These are phyloP conservation scores for Megalurothrips usitatus DNA, from an alignment of 2,888 invertebrate species.

Conservation along the genomic window DNA sequence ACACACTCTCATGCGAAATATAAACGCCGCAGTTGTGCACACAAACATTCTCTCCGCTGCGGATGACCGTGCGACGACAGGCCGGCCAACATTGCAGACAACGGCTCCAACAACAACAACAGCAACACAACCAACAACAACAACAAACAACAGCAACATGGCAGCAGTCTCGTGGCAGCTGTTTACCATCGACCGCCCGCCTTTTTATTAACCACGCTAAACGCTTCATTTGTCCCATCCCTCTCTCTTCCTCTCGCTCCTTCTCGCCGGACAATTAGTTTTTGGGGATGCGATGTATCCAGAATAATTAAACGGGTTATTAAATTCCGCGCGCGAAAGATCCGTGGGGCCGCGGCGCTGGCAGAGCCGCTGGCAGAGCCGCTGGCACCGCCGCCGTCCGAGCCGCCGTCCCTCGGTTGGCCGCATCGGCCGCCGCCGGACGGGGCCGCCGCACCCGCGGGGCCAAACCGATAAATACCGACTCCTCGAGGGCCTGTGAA, in stretches of 20 bases:
- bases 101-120: too few relatives aligned
- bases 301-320: not conserved
- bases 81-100: too few relatives aligned
- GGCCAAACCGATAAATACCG: too few relatives aligned
- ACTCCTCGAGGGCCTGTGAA: too few relatives aligned
- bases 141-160: too few relatives aligned
- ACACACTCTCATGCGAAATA: too few relatives aligned
- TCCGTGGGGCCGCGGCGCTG: not conserved
- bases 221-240: not conserved
- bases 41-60: too few relatives aligned
- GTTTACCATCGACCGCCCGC: too few relatives aligned
- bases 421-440: not conserved
- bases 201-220: not conserved
- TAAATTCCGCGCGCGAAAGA: constrained; percentile 5
- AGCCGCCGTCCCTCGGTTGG: constrained; percentile 32
- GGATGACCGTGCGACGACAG: too few relatives aligned
- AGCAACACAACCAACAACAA: too few relatives aligned
- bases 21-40: too few relatives aligned
- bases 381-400: not conserved
- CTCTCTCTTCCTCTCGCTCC: not conserved
- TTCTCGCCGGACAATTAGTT: not conserved
- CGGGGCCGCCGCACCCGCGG: not conserved
- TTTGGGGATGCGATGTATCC: not conserved
- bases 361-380: not conserved
- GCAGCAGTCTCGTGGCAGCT: too few relatives aligned